Evolutionary conservation across 2,113 vertebrate species (phyloP), one percentile per base, ranked within the genome.

Genomic region (Megaceryle maxima): DNA sequence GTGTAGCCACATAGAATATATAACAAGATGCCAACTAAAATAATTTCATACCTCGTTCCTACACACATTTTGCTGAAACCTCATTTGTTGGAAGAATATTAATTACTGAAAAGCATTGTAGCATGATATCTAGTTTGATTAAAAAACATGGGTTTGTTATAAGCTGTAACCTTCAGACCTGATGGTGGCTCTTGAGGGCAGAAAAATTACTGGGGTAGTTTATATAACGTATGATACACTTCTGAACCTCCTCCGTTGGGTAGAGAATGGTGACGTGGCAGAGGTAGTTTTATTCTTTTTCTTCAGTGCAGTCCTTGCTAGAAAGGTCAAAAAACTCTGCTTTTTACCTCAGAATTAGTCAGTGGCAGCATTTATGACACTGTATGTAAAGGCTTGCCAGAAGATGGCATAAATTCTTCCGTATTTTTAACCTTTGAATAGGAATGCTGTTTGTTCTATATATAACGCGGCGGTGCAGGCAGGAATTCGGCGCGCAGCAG

Each of bases 351-450:
- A 73, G 73, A 51, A 81, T 95, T 93, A 90, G 84, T 91, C 87
- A 92, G 83, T 86, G 73, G 50, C 57, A 69, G 67, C 66, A 56
- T 85, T 94, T 93, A 37, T 83, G 75, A 80, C 29, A 26, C 60
- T 53, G 25, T 91, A 46, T 5, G 2, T 93, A 76, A 89, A 74
- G 80, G 44, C 88, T 88, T 94, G 81, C 87, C 83, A 83, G 83
- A 93, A 94, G 91, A 87, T 87, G 63, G 83, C 93, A 96, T 93
- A 91, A 92, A 96, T 48, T 83, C 82, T 86, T 95, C 70, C 83
- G 69, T 97, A 79, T 88, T 96, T 91, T 93, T 96, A 96, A 93
- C 94, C 80, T 88, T 93, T 94, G 84, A 13, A 76, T 90, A 76
- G 81, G 90, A 95, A 94, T 77, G 67, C 59, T 89, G 2, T 92